Conservation (phyloP, 2,113 vertebrate species). For the human (Homo sapiens) region DNA sequence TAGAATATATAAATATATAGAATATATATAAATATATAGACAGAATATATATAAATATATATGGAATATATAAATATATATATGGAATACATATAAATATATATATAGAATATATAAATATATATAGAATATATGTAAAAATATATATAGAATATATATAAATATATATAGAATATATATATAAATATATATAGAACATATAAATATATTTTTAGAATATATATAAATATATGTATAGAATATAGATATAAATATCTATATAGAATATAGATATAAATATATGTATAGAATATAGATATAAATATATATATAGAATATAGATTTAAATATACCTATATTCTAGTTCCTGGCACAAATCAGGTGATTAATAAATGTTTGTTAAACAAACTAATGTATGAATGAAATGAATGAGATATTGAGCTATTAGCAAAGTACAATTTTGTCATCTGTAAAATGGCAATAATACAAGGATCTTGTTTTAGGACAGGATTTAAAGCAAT, state of each 20-base stretch:
- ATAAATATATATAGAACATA: not conserved
- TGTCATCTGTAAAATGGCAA: conserved; percentile 36
- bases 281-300: not conserved
- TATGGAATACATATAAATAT: too few species aligned
- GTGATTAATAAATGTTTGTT: conserved; percentile 19
- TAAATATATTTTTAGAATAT: not conserved
- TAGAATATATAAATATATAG: too few species aligned
- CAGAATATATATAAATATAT: too few species aligned
- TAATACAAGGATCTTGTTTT: conserved; percentile 40
- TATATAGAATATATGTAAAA: too few species aligned
- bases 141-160: too few species aligned
- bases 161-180: too few species aligned
- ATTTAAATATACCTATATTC: not conserved
- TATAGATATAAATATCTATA: not conserved
- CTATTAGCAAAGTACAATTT: conserved; percentile 11
- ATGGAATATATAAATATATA: too few species aligned
- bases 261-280: too few species aligned
- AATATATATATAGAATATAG: not conserved
- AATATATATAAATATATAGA: too few species aligned
- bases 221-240: not conserved
- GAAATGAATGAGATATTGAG: not conserved
- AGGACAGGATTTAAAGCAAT: conserved; percentile 30
- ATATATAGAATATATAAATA: too few species aligned
- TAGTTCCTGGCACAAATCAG: not conserved
- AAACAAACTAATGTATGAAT: conserved; percentile 10